phyloP scores from a whole-genome alignment of 2,113 vertebrate genomes.

The Dasyurus viverrinus region DNA sequence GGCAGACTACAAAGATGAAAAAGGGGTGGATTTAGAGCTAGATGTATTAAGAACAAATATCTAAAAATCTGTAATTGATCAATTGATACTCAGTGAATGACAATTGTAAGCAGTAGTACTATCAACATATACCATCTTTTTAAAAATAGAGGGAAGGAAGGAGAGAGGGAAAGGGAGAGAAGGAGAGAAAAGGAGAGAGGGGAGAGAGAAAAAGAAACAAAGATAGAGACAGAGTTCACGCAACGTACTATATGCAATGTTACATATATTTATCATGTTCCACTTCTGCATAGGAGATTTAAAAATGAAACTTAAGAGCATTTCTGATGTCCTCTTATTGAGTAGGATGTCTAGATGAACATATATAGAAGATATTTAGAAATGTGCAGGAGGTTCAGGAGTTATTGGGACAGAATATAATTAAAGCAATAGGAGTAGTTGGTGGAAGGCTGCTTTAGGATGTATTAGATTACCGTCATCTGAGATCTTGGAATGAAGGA shows the following conservation, averaged over 20 bases:
- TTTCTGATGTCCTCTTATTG: background rate
- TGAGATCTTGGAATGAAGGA: background rate
- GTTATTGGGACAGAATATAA: background rate
- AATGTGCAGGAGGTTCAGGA: background rate
- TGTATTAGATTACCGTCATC: background rate
- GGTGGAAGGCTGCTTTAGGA: background rate
- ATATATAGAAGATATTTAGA: background rate
- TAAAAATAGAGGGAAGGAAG: background rate
- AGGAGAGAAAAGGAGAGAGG: no score
- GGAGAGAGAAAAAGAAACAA: no score
- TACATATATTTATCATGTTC: no score
- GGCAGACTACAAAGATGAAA: background rate
- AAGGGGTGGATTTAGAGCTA: background rate
- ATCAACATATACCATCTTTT: background rate
- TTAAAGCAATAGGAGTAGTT: background rate
- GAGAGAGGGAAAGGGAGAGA: no score
- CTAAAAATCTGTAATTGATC: background rate
- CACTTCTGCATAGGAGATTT: no score
- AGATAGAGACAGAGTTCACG: no score
- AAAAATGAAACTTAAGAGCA: background rate
- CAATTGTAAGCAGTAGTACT: background rate
- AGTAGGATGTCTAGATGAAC: background rate
- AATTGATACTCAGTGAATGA: background rate
- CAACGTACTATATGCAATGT: no score
- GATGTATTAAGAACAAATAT: background rate